These are phyloP conservation scores for Pollimyrus isidori DNA, from an alignment of 2,113 vertebrate genomes.

Conservation along the genomic window DNA sequence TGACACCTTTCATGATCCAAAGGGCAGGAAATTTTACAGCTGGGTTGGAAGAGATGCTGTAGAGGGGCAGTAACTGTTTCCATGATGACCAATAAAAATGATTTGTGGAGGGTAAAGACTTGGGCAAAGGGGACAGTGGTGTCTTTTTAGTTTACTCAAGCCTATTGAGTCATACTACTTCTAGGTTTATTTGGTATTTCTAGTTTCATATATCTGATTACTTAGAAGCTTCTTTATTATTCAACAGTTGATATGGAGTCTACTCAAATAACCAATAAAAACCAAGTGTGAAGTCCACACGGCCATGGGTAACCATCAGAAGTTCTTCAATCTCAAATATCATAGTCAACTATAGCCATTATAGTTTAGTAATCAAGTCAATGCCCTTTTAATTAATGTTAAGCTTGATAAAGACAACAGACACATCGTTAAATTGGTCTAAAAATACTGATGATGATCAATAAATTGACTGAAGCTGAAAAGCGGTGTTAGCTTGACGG, in stretches of 20 bases:
- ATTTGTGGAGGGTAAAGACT: background rate
- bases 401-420: background rate
- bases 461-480: background rate
- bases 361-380: background rate
- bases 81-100: background rate
- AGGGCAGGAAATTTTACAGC: background rate
- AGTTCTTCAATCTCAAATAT: background rate
- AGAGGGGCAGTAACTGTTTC: background rate
- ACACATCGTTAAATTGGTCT: background rate
- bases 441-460: background rate
- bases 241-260: background rate
- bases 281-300: background rate
- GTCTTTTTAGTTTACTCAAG: background rate
- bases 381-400: background rate
- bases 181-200: background rate
- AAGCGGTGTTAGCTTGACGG: background rate
- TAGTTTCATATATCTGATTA: background rate
- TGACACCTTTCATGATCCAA: background rate
- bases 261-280: background rate
- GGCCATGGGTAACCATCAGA: background rate
- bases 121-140: background rate
- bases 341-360: background rate
- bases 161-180: background rate
- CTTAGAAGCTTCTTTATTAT: background rate
- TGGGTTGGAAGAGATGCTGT: background rate